These are phyloP conservation scores for Natrix natrix DNA, from an alignment of 2,797 vertebrate species.

Conservation along the genomic window DNA sequence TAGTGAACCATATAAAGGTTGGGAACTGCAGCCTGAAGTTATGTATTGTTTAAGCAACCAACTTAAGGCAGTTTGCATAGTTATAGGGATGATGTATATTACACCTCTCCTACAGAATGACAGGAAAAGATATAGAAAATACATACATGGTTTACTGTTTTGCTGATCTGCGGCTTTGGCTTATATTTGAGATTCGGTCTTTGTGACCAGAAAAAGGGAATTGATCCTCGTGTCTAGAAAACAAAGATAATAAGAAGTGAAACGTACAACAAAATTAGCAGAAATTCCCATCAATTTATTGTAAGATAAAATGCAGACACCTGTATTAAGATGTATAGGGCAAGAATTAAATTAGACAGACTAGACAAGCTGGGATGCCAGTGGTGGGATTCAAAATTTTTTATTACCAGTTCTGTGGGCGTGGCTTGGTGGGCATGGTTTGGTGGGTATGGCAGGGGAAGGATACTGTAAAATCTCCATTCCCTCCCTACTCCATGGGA, in stretches of 20 bases:
- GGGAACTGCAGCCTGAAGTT: not conserved
- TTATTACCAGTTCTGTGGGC: too few species aligned
- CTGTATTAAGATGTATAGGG: not conserved
- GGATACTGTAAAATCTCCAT: too few species aligned
- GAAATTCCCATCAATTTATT: not conserved
- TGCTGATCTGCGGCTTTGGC: constrained; percentile 94
- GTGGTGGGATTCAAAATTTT: too few species aligned
- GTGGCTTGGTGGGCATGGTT: too few species aligned
- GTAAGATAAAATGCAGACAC: not conserved
- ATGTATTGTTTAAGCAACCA: not conserved
- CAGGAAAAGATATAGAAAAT: constrained; percentile 27
- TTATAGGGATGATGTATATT: not conserved
- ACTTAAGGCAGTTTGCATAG: not conserved
- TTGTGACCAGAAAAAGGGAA: constrained; percentile 97
- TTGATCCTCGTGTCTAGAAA: constrained; percentile 90
- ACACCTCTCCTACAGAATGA: not conserved
- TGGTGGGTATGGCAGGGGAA: too few species aligned
- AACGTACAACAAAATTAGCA: not conserved
- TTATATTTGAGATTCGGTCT: constrained; percentile 97
- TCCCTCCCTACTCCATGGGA: too few species aligned
- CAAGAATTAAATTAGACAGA: not conserved
- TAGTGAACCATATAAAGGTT: not conserved
- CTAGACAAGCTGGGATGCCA: not conserved
- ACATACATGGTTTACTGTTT: constrained; percentile 89
- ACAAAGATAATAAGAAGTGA: constrained; percentile 24